Evolutionary conservation across 1,140 invertebrate genomes (phyloP).

Genomic region (Periplaneta americana): DNA sequence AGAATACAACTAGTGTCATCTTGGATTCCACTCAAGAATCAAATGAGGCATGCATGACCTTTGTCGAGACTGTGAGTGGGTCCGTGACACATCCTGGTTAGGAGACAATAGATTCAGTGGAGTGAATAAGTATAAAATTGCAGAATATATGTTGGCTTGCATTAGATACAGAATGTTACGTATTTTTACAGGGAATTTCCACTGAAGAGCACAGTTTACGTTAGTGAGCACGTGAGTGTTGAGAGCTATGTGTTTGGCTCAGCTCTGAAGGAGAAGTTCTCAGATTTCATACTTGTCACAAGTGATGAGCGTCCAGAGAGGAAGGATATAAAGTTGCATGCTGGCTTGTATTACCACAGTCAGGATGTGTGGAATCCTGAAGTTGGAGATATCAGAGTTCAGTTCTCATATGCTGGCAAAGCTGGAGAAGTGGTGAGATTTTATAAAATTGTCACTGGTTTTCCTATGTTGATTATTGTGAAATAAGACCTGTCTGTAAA

Average conservation of each 20-base stretch:
- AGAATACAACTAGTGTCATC: no score
- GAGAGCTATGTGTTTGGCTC: constrained; percentile 45
- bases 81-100: no score
- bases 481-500: no score
- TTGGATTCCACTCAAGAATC: no score
- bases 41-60: no score
- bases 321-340: constrained; percentile 75
- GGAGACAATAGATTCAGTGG: no score
- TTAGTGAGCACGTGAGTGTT: constrained; percentile 48
- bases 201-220: constrained; percentile 40
- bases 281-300: constrained; percentile 69
- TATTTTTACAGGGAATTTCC: constrained; percentile 37
- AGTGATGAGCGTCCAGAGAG: constrained; percentile 77
- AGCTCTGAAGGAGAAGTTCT: constrained; percentile 70
- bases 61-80: no score
- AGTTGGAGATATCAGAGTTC: constrained; percentile 74
- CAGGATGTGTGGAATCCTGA: constrained; percentile 77
- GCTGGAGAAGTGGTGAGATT: constrained; percentile 67
- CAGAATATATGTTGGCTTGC: no score
- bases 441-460: no score
- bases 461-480: no score
- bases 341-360: constrained; percentile 79
- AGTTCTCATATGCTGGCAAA: constrained; percentile 77
- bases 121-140: no score
- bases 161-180: no score